Evolutionary conservation across 2,888 invertebrate genomes (phyloP), one percentile per base, ranked within the genome.

Genomic region (Cyclophora albipunctata): DNA sequence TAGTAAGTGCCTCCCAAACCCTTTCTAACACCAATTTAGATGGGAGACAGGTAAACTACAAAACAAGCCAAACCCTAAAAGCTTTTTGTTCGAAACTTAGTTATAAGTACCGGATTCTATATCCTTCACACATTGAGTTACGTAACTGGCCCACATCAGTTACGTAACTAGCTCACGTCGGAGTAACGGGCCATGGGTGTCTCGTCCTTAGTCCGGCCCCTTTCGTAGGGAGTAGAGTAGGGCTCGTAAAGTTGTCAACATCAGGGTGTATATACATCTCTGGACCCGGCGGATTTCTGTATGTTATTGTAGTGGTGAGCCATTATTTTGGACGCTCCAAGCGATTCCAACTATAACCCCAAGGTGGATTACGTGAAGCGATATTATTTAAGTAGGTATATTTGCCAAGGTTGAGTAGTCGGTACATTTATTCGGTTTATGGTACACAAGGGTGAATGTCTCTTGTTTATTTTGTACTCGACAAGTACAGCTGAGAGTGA

Each of bases 171-270:
- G 20, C 20, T 2, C 20, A 20, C 2, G 20, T 20, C 20, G 20
- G 20, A 20, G 20, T 20, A 20, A 20, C 20, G 20, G 37, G 4
- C 37, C 37, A 1, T 37, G 37, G 37, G 4, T 5, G 37, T 37
- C 34, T 34, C 34, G 41, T 35, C 45, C 52, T 54, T 5, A 37
- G 4, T 50, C 20, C 46, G 42, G 3, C 45, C 50, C 59, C 52
- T 52, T 35, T 46, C 34, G 20, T 52, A 54, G 59, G 56, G 59
- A 57, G 57, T 57, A 58, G 49, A 52, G 50, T 59, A 61, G 55
- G 61, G 53, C 59, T 62, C 67, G 64, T 69, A 67, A 69, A 67
- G 55, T 66, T 67, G 67, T 69, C 69, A 65, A 57, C 58, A 59
- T 53, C 69, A 69, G 63, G 51, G 57, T 51, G 59, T 54, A 63